These are phyloP conservation scores for Carlito syrichta DNA, from an alignment of 2,113 vertebrate genomes.

Conservation along the genomic window DNA sequence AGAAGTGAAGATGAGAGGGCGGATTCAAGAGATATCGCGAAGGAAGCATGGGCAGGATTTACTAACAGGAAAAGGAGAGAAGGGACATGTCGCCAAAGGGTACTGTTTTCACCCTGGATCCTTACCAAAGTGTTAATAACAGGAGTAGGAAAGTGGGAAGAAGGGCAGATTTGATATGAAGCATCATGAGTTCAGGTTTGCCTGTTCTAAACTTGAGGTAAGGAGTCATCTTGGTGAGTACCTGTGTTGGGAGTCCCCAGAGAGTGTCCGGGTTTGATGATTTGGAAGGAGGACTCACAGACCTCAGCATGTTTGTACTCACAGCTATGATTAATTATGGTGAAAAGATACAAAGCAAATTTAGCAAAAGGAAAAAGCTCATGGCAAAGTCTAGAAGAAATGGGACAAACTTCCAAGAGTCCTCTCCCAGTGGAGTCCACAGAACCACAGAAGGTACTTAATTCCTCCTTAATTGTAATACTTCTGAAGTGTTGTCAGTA, in stretches of 20 bases:
- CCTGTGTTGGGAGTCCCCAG: not conserved
- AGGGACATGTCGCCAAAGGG: not conserved
- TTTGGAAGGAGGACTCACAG: not conserved
- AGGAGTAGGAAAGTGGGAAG: not conserved
- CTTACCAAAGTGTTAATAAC: not conserved
- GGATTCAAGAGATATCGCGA: not conserved
- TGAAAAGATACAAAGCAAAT: conserved; percentile 1
- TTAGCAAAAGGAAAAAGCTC: not conserved
- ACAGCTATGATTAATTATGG: not conserved
- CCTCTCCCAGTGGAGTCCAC: not conserved
- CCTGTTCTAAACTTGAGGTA: not conserved
- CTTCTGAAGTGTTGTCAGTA: not conserved
- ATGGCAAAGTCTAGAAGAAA: not conserved
- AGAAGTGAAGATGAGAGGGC: not conserved
- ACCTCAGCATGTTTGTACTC: not conserved
- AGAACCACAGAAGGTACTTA: not conserved
- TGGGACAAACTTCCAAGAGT: not conserved
- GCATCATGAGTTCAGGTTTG: not conserved
- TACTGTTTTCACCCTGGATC: not conserved
- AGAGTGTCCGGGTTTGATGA: not conserved
- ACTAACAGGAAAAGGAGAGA: not conserved
- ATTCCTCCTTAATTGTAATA: not conserved
- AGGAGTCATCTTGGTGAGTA: not conserved
- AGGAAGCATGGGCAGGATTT: not conserved
- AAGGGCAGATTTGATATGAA: not conserved